Percentiles rank a stretch among this genome's conserved stretches.
These are phyloP conservation scores for Melanostoma mellinum DNA, from an alignment of 2,888 invertebrate species.

Conservation along the genomic window DNA sequence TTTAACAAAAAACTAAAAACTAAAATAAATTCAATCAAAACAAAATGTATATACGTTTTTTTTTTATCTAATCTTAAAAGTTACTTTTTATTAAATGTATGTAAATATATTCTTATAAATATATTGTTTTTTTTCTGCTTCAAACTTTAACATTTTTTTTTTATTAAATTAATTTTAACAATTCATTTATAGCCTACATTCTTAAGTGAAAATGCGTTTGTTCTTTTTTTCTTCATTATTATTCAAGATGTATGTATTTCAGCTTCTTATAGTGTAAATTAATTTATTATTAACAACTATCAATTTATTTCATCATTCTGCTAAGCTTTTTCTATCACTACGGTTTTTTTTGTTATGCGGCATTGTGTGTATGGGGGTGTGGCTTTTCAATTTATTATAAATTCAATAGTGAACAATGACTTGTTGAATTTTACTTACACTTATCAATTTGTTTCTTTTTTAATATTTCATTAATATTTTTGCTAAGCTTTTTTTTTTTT, in stretches of 20 bases:
- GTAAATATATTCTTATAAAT: constrained; percentile 66
- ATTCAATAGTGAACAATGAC: not conserved
- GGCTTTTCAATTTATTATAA: no score
- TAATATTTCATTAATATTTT: constrained; percentile 53
- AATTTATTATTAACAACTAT: constrained; percentile 68
- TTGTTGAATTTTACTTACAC: constrained; percentile 26
- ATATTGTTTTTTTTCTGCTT: constrained; percentile 47
- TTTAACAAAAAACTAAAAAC: no score
- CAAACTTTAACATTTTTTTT: constrained; percentile 66
- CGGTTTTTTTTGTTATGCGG: constrained; percentile 44
- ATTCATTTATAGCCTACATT: constrained; percentile 60
- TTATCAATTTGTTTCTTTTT: constrained; percentile 42
- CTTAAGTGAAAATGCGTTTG: constrained; percentile 62
- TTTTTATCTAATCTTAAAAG: constrained; percentile 57
- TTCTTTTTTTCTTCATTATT: constrained; percentile 11
- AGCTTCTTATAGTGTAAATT: constrained; percentile 61
- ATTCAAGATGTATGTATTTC: constrained; percentile 28
- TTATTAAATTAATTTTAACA: constrained; percentile 63
- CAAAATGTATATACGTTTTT: constrained; percentile 59
- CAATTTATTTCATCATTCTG: constrained; percentile 33
- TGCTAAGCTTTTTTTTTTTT: constrained; percentile 38
- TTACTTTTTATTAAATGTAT: constrained; percentile 46
- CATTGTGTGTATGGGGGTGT: not conserved
- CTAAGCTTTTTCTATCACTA: constrained; percentile 68
- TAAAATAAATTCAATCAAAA: constrained; percentile 9